phyloP scores from a whole-genome alignment of 2,888 invertebrate species.

The Agrotis ipsilon region DNA sequence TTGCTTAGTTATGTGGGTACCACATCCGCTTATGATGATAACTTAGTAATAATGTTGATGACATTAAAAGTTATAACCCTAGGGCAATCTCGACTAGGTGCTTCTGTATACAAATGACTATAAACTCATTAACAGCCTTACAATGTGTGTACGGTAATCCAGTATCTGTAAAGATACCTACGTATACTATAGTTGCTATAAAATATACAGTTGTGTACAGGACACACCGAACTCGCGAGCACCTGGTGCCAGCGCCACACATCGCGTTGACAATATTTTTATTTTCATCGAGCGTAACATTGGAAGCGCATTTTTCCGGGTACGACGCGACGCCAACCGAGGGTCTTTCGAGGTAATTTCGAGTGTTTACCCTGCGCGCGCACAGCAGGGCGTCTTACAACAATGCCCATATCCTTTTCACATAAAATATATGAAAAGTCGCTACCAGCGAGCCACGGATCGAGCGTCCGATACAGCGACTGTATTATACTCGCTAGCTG shows the following conservation, averaged over 20 bases:
- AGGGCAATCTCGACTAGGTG: neutral
- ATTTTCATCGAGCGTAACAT: conserved; percentile 87
- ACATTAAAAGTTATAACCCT: conserved; percentile 12
- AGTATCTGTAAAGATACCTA: neutral
- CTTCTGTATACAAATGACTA: neutral
- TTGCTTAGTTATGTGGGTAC: conserved; percentile 15
- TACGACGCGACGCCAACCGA: conserved; percentile 66
- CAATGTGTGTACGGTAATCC: neutral
- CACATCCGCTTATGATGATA: conserved; percentile 6
- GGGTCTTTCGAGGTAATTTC: conserved; percentile 86
- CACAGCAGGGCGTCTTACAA: conserved; percentile 87
- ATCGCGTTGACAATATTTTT: conserved; percentile 79
- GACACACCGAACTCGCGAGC: conserved; percentile 34
- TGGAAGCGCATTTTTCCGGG: conserved; percentile 88
- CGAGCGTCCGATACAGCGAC: conserved; percentile 84
- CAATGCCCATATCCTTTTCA: conserved; percentile 91
- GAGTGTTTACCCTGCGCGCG: conserved; percentile 88
- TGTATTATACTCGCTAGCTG: conserved; percentile 83
- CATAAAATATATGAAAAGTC: conserved; percentile 91
- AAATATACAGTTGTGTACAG: neutral
- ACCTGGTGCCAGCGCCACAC: conserved; percentile 68
- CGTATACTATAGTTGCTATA: neutral
- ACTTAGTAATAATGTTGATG: neutral
- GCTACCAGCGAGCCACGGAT: conserved; percentile 87
- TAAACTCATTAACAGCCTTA: conserved; percentile 33